Evolutionary conservation across 1,140 invertebrate species (phyloP).

Genomic region (Ylistrum balloti): DNA sequence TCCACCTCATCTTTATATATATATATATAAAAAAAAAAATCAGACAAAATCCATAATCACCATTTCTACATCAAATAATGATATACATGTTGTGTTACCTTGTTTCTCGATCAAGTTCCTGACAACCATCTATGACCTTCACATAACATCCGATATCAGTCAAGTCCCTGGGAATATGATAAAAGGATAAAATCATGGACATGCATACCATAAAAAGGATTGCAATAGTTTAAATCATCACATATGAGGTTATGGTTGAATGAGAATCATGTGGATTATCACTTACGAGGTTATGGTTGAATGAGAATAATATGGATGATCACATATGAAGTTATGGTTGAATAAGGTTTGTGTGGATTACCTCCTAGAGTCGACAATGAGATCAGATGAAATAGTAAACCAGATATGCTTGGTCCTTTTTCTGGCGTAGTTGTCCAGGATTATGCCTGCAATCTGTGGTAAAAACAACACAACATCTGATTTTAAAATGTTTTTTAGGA

Average conservation of each 20-base stretch:
- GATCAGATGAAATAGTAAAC: constrained; percentile 79
- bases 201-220: not conserved
- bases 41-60: too few relatives aligned
- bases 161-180: constrained; percentile 72
- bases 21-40: too few relatives aligned
- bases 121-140: constrained; percentile 80
- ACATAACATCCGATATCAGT: constrained; percentile 78
- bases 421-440: constrained; percentile 77
- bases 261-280: not conserved
- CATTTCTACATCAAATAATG: too few relatives aligned
- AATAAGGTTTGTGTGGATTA: constrained; percentile 51
- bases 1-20: too few relatives aligned
- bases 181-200: not conserved
- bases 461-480: not conserved
- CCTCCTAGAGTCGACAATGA: constrained; percentile 78
- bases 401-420: constrained; percentile 77
- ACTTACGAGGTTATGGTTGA: too few relatives aligned
- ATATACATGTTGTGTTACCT: too few relatives aligned
- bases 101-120: constrained; percentile 80
- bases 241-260: too few relatives aligned
- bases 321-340: too few relatives aligned
- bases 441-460: constrained; percentile 76
- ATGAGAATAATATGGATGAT: not conserved
- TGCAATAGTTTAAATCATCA: not conserved
- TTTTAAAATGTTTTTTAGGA: too few relatives aligned